A percentile compares a stretch with the other conserved stretches of the same genome.
Evolutionary conservation across 2,888 invertebrate species (phyloP).

Genomic region (Leptinotarsa haldemani): DNA sequence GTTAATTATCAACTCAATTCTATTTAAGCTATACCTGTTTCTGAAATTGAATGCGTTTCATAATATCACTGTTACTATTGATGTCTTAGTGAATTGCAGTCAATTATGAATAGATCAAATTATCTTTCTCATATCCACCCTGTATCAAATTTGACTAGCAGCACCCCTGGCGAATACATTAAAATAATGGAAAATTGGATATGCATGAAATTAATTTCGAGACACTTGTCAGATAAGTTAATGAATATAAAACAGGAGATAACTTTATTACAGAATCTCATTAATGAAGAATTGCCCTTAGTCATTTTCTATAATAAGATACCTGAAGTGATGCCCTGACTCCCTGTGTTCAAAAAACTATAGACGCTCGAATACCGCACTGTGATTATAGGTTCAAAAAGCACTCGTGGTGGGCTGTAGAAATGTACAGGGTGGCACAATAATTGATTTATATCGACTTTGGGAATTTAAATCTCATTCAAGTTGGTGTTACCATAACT

Average conservation of each 20-base stretch:
- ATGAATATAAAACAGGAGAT: slow-evolving; percentile 46
- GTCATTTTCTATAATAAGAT: slow-evolving; percentile 36
- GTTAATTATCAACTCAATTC: too few species aligned
- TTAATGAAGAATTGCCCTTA: slow-evolving; percentile 36
- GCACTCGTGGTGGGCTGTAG: slow-evolving; percentile 13
- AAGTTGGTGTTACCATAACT: too few species aligned
- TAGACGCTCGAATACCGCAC: slow-evolving; percentile 4
- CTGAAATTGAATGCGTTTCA: too few species aligned
- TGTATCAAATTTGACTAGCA: slow-evolving; percentile 10
- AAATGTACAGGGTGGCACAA: slow-evolving; percentile 6
- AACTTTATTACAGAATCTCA: slow-evolving; percentile 42
- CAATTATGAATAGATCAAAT: neutral
- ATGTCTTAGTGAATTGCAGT: too few species aligned
- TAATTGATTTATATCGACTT: neutral
- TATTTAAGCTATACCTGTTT: too few species aligned
- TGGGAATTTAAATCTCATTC: too few species aligned
- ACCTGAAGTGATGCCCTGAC: slow-evolving; percentile 12
- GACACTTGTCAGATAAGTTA: slow-evolving; percentile 38
- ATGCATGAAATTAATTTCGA: slow-evolving; percentile 44
- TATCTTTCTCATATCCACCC: neutral
- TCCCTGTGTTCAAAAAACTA: slow-evolving; percentile 16
- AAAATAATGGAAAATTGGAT: slow-evolving; percentile 41
- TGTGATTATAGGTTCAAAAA: slow-evolving; percentile 21
- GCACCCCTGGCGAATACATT: slow-evolving; percentile 27
- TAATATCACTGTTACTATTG: too few species aligned